Evolutionary conservation across 2,888 invertebrate species (phyloP), one percentile per base, ranked within the genome.

Genomic region (Aricia artaxerxes): DNA sequence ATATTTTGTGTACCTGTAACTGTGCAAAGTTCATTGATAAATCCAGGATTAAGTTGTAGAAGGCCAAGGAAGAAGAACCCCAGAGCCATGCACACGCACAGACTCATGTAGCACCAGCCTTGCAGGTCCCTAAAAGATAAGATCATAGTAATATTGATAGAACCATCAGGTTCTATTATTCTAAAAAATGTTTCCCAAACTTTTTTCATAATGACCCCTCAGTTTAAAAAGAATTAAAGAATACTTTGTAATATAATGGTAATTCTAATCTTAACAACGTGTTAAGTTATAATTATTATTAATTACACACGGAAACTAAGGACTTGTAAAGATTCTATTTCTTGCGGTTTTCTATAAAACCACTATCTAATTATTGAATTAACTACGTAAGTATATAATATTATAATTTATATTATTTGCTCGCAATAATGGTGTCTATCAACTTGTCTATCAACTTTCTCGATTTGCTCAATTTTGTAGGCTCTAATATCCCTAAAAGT

Each of bases 21-120:
- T 0, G 95, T 87, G 85, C 96, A 96, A n/a, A 92, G 84, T 77
- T 86, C 85, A 7, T 88, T 85, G 13, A 83, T 84, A 77, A 94
- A 87, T 9, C 90, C 87, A 0, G 89, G 87, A 72, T 88, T 90
- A 3, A 96, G 87, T 84, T 96, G 96, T 75, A 96, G 87, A n/a
- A 95, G 87, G n/a, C 95, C 95, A 49, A 96, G 88, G 5, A 95
- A 91, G 2, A 96, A 84, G 85, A 96, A 96, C 16, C 95, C 95
- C 7, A 96, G 83, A 0, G 95, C 93, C 88, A 96, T 93, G 81
- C 96, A 95, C 44, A 93, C 86, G 82, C 96, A 95, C 85, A 95
- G 94, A 81, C 95, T 95, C 90, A 96, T 95, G 85, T 96, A 95
- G 83, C 96, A 96, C 83, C 96, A 91, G 61, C 96, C 97, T 91